Evolutionary conservation across 2,888 invertebrate species (phyloP).

Genomic region (Leptinotarsa rubiginosa): DNA sequence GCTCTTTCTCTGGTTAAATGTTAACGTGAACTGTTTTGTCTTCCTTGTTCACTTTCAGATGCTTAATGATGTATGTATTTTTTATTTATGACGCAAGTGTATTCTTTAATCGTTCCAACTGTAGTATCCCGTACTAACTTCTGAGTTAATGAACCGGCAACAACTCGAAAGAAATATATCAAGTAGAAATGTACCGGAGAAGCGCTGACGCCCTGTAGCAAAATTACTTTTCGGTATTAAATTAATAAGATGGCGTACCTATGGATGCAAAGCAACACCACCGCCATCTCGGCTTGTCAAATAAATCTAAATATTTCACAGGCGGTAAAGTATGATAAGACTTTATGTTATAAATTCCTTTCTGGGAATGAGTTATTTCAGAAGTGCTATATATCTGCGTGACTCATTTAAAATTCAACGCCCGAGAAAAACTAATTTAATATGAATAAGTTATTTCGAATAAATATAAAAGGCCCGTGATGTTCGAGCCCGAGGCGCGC

Average conservation of each 20-base stretch:
- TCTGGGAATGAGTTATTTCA: constrained; percentile 61
- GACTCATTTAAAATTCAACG: constrained; percentile 65
- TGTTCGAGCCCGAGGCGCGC: constrained; percentile 57
- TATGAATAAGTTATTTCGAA: constrained; percentile 67
- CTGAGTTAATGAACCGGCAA: not conserved
- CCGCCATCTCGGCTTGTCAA: constrained; percentile 51
- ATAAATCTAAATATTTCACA: constrained; percentile 62
- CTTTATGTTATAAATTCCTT: constrained; percentile 61
- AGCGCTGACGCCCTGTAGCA: constrained; percentile 26
- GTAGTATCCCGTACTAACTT: not conserved
- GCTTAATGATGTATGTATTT: no score
- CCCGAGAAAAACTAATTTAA: constrained; percentile 66
- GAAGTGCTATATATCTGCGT: constrained; percentile 62
- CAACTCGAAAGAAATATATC: not conserved
- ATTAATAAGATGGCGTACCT: constrained; percentile 33
- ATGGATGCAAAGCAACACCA: constrained; percentile 47
- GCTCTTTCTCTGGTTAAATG: no score
- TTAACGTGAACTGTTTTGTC: no score
- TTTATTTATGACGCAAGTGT: no score
- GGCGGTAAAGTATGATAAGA: constrained; percentile 59
- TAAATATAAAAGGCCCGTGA: constrained; percentile 64
- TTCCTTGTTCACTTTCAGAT: no score
- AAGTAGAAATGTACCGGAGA: not conserved
- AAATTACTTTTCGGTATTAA: constrained; percentile 43
- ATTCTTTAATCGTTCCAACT: no score